phyloP scores from a whole-genome alignment of 2,888 invertebrate genomes.

The Andrena dorsata region DNA sequence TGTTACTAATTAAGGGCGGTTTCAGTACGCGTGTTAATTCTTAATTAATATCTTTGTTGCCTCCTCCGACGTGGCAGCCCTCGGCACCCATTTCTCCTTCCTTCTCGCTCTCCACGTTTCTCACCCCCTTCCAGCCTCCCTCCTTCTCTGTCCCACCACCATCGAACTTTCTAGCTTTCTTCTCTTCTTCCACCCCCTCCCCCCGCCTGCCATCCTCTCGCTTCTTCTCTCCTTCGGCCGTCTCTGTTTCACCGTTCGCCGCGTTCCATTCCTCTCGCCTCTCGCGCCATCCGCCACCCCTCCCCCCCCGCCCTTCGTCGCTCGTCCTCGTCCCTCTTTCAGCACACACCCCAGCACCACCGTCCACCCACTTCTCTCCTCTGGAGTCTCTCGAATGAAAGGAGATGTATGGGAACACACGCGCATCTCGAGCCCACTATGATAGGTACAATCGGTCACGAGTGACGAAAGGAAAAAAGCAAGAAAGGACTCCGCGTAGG shows the following conservation, averaged over 20 bases:
- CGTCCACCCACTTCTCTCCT: conserved; percentile 60
- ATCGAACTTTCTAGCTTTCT: conserved; percentile 31
- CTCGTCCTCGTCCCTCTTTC: conserved; percentile 37
- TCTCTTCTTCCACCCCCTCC: conserved; percentile 31
- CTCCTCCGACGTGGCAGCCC: conserved; percentile 73
- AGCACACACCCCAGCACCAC: conserved; percentile 57
- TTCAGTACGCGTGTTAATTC: conserved; percentile 82
- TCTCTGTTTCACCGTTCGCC: conserved; percentile 25
- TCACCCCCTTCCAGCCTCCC: neutral
- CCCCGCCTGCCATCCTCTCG: conserved; percentile 6
- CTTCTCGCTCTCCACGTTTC: conserved; percentile 6
- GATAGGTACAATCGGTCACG: conserved; percentile 67
- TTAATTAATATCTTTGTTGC: conserved; percentile 83
- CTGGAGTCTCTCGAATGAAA: conserved; percentile 70
- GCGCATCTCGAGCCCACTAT: conserved; percentile 67
- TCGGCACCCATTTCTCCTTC: conserved; percentile 52
- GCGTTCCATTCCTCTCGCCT: conserved; percentile 23
- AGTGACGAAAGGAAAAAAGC: conserved; percentile 51
- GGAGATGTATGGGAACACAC: conserved; percentile 66
- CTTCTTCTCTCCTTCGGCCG: conserved; percentile 20
- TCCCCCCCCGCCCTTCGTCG: too few species aligned
- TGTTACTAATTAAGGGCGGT: conserved; percentile 82
- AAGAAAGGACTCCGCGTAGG: conserved; percentile 50
- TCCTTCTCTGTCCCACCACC: conserved; percentile 20
- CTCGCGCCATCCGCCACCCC: conserved; percentile 13